A percentile compares a stretch with the other conserved stretches of the same genome.
phyloP scores from a whole-genome alignment of 2,113 vertebrate species.

The Apeltes quadracus region DNA sequence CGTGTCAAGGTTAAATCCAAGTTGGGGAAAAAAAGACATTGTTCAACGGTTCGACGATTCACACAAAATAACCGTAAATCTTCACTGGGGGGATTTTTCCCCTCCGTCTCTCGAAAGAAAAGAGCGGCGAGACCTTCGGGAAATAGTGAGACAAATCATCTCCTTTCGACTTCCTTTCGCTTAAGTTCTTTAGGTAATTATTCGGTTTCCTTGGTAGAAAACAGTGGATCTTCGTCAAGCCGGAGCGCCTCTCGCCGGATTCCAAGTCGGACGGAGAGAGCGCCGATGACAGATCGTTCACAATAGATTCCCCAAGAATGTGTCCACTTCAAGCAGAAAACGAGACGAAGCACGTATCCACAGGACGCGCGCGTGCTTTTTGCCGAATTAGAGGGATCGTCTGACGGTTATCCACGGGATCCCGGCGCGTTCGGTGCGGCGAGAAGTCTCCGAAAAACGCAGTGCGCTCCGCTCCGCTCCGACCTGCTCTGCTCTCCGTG shows the following conservation, averaged over 20 bases:
- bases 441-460: conserved; percentile 72
- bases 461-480: conserved; percentile 73
- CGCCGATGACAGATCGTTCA: conserved; percentile 78
- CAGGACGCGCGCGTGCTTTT: conserved; percentile 28
- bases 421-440: conserved; percentile 48
- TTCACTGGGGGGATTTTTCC: conserved; percentile 48
- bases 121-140: conserved; percentile 53
- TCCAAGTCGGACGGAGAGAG: conserved; percentile 68
- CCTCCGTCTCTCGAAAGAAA: conserved; percentile 57
- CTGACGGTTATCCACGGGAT: conserved; percentile 73
- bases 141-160: conserved; percentile 49
- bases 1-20: conserved; percentile 70
- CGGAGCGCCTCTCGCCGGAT: conserved; percentile 61
- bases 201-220: conserved; percentile 39
- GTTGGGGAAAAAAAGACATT: conserved; percentile 25
- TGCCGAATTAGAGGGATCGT: background rate
- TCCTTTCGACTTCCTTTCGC: conserved; percentile 58
- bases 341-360: conserved; percentile 71
- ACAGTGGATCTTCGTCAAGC: conserved; percentile 68
- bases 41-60: conserved; percentile 44
- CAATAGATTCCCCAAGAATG: conserved; percentile 78
- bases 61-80: conserved; percentile 68
- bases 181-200: conserved; percentile 60
- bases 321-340: conserved; percentile 61
- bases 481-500: conserved; percentile 78